Percentiles rank a stretch among this genome's conserved stretches.
These are phyloP conservation scores for Atractosteus spatula DNA, from an alignment of 2,113 vertebrate species.

Conservation along the genomic window DNA sequence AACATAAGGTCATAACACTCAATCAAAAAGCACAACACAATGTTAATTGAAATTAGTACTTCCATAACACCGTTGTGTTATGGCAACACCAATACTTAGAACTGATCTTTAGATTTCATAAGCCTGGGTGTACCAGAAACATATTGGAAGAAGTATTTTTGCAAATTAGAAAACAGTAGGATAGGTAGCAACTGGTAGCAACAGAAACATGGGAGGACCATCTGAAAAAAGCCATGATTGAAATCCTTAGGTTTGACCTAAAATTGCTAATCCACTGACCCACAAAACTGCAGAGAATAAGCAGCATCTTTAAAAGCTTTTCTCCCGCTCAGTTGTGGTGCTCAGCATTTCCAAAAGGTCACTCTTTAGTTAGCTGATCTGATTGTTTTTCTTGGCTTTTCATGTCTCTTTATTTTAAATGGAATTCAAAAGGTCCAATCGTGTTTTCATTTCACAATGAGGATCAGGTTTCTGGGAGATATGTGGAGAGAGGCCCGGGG, in stretches of 20 bases:
- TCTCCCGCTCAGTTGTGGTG: neutral
- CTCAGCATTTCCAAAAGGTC: constrained; percentile 12
- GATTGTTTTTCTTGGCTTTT: constrained; percentile 36
- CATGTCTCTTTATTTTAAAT: constrained; percentile 40
- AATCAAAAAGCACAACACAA: too few species aligned
- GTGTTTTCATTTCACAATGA: constrained; percentile 47
- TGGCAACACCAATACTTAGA: too few species aligned
- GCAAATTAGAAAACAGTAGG: too few species aligned
- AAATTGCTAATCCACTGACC: neutral
- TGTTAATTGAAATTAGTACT: too few species aligned
- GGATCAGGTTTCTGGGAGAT: constrained; percentile 37
- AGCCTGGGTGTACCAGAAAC: too few species aligned
- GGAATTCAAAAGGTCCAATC: constrained; percentile 31
- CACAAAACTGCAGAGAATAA: neutral
- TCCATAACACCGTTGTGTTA: too few species aligned
- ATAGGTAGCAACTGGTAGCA: too few species aligned
- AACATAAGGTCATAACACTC: too few species aligned
- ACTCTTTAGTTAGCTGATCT: constrained; percentile 9
- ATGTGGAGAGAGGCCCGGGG: constrained; percentile 31
- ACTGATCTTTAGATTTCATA: too few species aligned
- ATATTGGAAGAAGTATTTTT: too few species aligned
- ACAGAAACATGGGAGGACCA: too few species aligned
- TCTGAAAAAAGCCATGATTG: neutral
- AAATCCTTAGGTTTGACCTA: neutral
- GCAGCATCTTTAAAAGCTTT: neutral